These are phyloP conservation scores for Xanthia icteritia DNA, from an alignment of 2,888 invertebrate genomes.

Conservation along the genomic window DNA sequence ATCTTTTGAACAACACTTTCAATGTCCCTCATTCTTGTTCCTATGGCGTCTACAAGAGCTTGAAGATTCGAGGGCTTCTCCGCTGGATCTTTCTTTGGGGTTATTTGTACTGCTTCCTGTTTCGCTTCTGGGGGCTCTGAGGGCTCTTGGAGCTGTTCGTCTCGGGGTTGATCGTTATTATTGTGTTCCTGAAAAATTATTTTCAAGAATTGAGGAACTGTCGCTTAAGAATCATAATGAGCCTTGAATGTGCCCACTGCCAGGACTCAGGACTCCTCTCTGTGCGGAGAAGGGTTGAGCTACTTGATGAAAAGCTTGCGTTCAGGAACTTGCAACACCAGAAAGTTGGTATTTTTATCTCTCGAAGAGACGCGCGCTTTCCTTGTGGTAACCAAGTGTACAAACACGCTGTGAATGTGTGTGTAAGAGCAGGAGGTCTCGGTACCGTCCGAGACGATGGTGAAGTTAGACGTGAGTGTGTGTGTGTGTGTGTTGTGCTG, in stretches of 20 bases:
- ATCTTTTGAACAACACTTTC: conserved; percentile 83
- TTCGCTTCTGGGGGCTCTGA: conserved; percentile 40
- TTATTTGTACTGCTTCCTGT: neutral
- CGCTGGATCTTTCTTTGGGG: conserved; percentile 52
- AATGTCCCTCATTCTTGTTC: conserved; percentile 84
- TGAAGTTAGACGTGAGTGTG: no score
- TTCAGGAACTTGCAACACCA: neutral
- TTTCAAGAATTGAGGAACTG: neutral
- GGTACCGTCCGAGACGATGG: no score
- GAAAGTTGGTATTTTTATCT: neutral
- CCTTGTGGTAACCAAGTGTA: no score
- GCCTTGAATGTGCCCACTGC: neutral
- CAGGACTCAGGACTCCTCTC: neutral
- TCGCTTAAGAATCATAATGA: neutral
- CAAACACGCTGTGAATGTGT: no score
- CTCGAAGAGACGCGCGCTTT: no score
- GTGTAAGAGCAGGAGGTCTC: no score
- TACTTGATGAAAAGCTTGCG: neutral
- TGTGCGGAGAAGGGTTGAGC: neutral
- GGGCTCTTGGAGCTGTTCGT: conserved; percentile 19
- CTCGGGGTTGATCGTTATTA: conserved; percentile 60
- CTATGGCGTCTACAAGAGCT: conserved; percentile 85
- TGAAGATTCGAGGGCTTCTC: conserved; percentile 78
- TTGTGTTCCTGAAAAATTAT: conserved; percentile 27
- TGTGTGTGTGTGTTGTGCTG: no score